Percentiles rank a stretch among this genome's conserved stretches.
Conservation (phyloP, 2,797 vertebrate genomes). For the Rhinatrema bivittatum region DNA sequence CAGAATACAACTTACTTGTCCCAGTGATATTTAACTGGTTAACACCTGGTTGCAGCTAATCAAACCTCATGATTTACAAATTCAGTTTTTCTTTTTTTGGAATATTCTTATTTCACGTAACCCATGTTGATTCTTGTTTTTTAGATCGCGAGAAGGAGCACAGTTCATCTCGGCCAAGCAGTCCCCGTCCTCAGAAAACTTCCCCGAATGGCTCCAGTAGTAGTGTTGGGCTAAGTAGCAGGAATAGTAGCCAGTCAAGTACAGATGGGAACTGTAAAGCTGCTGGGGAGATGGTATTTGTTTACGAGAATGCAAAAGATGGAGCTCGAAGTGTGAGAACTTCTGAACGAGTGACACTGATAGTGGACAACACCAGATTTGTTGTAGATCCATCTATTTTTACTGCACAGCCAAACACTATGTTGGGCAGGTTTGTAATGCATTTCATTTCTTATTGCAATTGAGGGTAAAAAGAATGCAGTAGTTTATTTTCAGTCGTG, state of each 20-base stretch:
- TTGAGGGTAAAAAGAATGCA: too few species aligned
- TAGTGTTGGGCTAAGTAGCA: slow-evolving; percentile 81
- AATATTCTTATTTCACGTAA: too few species aligned
- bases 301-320: slow-evolving; percentile 91
- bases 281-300: slow-evolving; percentile 86
- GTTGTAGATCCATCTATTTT: slow-evolving; percentile 96
- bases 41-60: too few species aligned
- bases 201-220: slow-evolving; percentile 84
- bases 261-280: slow-evolving; percentile 85
- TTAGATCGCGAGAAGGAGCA: slow-evolving; percentile 83
- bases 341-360: slow-evolving; percentile 89
- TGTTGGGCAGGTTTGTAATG: slow-evolving; percentile 88
- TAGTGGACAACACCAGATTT: slow-evolving; percentile 96
- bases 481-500: too few species aligned
- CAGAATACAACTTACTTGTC: too few species aligned
- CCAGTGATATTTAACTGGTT: too few species aligned
- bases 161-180: slow-evolving; percentile 81
- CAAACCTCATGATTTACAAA: too few species aligned
- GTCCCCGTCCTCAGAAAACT: slow-evolving; percentile 85
- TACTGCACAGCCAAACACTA: slow-evolving; percentile 96
- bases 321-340: slow-evolving; percentile 73
- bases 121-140: slow-evolving; percentile 8
- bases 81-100: too few species aligned
- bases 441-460: neutral
- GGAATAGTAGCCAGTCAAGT: slow-evolving; percentile 88